Conservation (phyloP, 2,888 invertebrate species). For the Drosophila colorata region DNA sequence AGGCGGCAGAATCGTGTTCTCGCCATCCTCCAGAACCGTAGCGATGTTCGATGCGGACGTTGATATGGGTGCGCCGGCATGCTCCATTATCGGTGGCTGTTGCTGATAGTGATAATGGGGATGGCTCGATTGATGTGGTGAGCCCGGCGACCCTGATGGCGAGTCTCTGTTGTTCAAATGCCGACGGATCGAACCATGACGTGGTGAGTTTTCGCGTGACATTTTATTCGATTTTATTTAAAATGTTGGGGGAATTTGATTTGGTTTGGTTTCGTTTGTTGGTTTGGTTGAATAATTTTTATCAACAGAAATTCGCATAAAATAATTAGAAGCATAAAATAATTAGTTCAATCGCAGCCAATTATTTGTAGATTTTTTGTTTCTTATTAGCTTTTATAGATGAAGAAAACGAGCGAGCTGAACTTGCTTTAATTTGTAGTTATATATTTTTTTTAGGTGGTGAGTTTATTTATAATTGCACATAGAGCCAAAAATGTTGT, state of each 20-base stretch:
- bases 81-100: slow-evolving; percentile 81
- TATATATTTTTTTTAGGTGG: slow-evolving; percentile 44
- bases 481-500: slow-evolving; percentile 79
- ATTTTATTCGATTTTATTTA: slow-evolving; percentile 52
- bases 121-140: slow-evolving; percentile 68
- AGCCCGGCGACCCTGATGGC: slow-evolving; percentile 60
- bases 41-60: slow-evolving; percentile 83
- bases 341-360: slow-evolving; percentile 74
- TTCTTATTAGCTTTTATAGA: slow-evolving; percentile 47
- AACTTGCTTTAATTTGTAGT: slow-evolving; percentile 64
- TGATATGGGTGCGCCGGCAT: slow-evolving; percentile 75
- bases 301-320: slow-evolving; percentile 70
- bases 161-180: slow-evolving; percentile 71
- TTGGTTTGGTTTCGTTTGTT: slow-evolving; percentile 23
- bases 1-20: slow-evolving; percentile 83
- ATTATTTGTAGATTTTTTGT: slow-evolving; percentile 47
- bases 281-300: slow-evolving; percentile 32
- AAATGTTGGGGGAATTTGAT: slow-evolving; percentile 7
- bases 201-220: slow-evolving; percentile 85
- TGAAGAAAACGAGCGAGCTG: slow-evolving; percentile 75
- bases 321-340: slow-evolving; percentile 79
- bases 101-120: slow-evolving; percentile 60
- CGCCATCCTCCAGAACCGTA: slow-evolving; percentile 80
- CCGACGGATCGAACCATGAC: slow-evolving; percentile 81
- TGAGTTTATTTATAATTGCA: slow-evolving; percentile 74